These are phyloP conservation scores for Papilio protenor DNA, from an alignment of 2,888 invertebrate species.

Conservation along the genomic window DNA sequence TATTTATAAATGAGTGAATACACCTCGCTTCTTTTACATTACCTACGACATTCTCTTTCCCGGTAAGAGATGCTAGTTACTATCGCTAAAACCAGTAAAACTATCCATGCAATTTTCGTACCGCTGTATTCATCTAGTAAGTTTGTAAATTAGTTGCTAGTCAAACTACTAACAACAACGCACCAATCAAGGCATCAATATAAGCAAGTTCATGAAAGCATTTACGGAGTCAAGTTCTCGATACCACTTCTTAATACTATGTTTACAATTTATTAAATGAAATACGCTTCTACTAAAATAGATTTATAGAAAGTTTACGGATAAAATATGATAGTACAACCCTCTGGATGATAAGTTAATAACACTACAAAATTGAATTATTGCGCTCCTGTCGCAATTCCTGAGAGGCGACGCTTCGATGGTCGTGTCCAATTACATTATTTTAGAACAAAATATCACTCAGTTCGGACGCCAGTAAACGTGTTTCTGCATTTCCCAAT, in stretches of 20 bases:
- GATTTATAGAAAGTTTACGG: slow-evolving; percentile 45
- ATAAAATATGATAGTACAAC: slow-evolving; percentile 50
- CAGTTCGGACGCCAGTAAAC: slow-evolving; percentile 64
- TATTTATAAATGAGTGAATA: no score
- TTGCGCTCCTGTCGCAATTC: slow-evolving; percentile 66
- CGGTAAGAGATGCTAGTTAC: not conserved
- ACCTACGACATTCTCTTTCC: not conserved
- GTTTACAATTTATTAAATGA: slow-evolving; percentile 26
- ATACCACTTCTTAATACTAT: slow-evolving; percentile 6
- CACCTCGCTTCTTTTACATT: no score
- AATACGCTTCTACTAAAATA: slow-evolving; percentile 16
- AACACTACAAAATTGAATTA: slow-evolving; percentile 68
- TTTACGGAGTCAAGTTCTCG: not conserved
- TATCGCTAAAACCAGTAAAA: not conserved
- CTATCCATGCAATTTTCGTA: not conserved
- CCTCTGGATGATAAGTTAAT: slow-evolving; percentile 54
- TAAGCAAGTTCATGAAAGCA: not conserved
- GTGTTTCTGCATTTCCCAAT: slow-evolving; percentile 64
- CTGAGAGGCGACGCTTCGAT: slow-evolving; percentile 62
- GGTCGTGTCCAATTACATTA: slow-evolving; percentile 71
- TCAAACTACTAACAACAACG: not conserved
- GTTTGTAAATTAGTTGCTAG: not conserved
- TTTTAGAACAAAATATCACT: slow-evolving; percentile 68
- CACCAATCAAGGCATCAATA: not conserved
- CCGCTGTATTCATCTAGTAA: not conserved